These are phyloP conservation scores for Periplaneta americana DNA, from an alignment of 1,140 invertebrate species.

Conservation along the genomic window DNA sequence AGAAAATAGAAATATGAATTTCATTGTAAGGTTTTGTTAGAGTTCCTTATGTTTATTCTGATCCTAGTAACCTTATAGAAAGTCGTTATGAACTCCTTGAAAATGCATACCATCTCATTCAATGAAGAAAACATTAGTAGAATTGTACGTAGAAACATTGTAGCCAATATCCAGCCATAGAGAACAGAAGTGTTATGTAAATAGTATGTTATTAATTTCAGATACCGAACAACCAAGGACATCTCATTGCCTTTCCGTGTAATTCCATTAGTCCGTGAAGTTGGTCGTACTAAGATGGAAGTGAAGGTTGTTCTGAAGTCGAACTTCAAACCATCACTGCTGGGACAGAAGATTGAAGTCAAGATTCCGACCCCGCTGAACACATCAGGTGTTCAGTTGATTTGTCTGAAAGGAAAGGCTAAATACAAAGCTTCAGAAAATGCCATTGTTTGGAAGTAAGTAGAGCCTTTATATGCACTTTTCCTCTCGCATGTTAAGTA, in stretches of 20 bases:
- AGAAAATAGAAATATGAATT: too few species aligned
- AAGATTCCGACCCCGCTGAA: slow-evolving; percentile 98
- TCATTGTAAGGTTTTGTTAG: too few species aligned
- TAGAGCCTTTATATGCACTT: slow-evolving; percentile 25
- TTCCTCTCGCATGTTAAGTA: too few species aligned
- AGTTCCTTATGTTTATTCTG: too few species aligned
- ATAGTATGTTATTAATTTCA: slow-evolving; percentile 41
- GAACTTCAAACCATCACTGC: slow-evolving; percentile 97
- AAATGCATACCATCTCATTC: too few species aligned
- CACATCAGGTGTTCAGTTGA: slow-evolving; percentile 97
- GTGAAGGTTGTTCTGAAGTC: slow-evolving; percentile 99
- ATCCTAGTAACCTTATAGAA: too few species aligned
- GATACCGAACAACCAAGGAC: slow-evolving; percentile 99
- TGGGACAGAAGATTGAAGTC: slow-evolving; percentile 99
- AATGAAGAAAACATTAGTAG: too few species aligned
- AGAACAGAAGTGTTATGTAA: too few species aligned
- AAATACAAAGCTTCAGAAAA: slow-evolving; percentile 99
- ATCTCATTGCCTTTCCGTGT: slow-evolving; percentile 99
- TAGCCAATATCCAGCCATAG: too few species aligned
- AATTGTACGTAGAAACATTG: too few species aligned
- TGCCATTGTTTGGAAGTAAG: slow-evolving; percentile 99
- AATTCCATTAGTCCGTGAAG: slow-evolving; percentile 94
- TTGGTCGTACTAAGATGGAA: slow-evolving; percentile 98
- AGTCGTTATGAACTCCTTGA: too few species aligned
- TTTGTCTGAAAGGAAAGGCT: slow-evolving; percentile 98